Conservation (phyloP, 1,140 invertebrate species). For the Megalopta genalis region DNA sequence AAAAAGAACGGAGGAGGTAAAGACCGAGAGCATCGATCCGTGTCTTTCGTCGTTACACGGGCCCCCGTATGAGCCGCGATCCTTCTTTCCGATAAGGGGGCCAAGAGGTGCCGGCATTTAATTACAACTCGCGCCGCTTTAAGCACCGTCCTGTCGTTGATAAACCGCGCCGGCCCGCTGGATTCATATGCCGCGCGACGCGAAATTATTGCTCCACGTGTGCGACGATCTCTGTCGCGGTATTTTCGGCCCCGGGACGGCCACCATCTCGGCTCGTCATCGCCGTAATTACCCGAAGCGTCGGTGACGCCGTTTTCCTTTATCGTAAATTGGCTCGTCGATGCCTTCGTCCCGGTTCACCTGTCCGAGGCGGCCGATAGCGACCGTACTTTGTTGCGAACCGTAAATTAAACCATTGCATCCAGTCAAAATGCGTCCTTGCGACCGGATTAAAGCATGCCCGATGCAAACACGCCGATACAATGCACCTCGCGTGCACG, state of each 20-base stretch:
- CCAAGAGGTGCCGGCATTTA: conserved; percentile 61
- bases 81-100: conserved; percentile 49
- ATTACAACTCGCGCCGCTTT: conserved; percentile 56
- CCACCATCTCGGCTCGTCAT: neutral
- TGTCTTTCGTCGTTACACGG: conserved; percentile 31
- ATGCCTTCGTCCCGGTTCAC: too few relatives aligned
- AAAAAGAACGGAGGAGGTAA: conserved; percentile 13
- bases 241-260: conserved; percentile 14
- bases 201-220: conserved; percentile 41
- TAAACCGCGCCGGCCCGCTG: conserved; percentile 43
- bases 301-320: too few relatives aligned
- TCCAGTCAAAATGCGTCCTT: too few relatives aligned
- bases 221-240: neutral
- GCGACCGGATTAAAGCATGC: too few relatives aligned
- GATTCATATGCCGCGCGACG: conserved; percentile 49
- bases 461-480: too few relatives aligned
- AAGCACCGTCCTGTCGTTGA: conserved; percentile 51
- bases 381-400: too few relatives aligned
- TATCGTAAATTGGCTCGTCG: too few relatives aligned
- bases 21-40: conserved; percentile 32
- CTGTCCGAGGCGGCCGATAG: too few relatives aligned
- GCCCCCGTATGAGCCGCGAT: conserved; percentile 36
- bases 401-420: too few relatives aligned
- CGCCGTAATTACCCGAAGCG: neutral
- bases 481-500: too few relatives aligned